Evolutionary conservation across 1,140 invertebrate genomes (phyloP).

Genomic region (Eupristina koningsbergeri): DNA sequence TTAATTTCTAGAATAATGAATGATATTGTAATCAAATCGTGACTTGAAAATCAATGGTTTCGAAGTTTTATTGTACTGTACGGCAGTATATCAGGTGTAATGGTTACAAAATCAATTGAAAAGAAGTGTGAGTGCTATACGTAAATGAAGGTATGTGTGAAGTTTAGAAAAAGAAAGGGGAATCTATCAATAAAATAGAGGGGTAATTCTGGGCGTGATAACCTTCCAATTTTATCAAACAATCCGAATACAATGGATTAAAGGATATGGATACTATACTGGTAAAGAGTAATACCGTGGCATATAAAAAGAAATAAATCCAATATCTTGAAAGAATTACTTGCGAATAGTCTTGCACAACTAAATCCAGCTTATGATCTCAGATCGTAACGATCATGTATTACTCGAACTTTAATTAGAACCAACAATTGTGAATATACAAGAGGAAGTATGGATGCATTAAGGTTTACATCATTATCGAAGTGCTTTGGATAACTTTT

Average conservation of each 20-base stretch:
- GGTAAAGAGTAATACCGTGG: not conserved
- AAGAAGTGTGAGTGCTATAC: not conserved
- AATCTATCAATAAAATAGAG: not conserved
- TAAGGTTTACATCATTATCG: too few relatives aligned
- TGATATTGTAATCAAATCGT: not conserved
- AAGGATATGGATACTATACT: not conserved
- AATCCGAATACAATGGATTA: not conserved
- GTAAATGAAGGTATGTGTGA: not conserved
- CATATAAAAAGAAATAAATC: too few relatives aligned
- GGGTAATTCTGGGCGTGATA: not conserved
- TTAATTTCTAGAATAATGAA: not conserved
- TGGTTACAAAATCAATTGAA: not conserved
- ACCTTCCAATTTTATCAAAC: constrained; percentile 42
- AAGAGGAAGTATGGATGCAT: too few relatives aligned
- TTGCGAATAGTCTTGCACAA: too few relatives aligned
- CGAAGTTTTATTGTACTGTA: not conserved
- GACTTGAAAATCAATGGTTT: too few relatives aligned
- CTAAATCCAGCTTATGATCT: too few relatives aligned
- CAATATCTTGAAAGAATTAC: too few relatives aligned
- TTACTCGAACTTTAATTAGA: too few relatives aligned
- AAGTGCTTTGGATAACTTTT: too few relatives aligned
- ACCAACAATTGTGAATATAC: too few relatives aligned
- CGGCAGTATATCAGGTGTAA: not conserved
- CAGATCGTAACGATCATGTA: too few relatives aligned
- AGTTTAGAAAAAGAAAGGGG: not conserved